Evolutionary conservation across 2,113 vertebrate genomes (phyloP).

Genomic region (Tetraodon nigroviridis): DNA sequence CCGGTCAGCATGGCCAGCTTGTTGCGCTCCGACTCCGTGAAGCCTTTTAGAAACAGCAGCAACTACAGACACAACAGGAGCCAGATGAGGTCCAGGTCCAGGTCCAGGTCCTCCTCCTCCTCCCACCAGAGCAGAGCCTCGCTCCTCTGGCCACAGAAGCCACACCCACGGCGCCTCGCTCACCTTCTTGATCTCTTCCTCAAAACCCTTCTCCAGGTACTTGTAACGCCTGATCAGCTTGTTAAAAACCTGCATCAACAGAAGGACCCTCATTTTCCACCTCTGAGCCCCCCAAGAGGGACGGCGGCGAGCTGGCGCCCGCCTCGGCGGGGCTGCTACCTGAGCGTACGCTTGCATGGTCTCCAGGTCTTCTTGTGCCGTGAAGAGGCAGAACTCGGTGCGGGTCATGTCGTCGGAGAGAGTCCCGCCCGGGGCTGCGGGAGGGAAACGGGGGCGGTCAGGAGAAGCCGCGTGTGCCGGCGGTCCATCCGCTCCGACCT

Average conservation of each 20-base stretch:
- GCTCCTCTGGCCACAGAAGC: neutral
- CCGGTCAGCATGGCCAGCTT: slow-evolving; percentile 97
- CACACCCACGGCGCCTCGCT: slow-evolving; percentile 7
- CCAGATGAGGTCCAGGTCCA: neutral
- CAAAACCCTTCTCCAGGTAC: slow-evolving; percentile 99
- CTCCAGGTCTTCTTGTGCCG: slow-evolving; percentile 97
- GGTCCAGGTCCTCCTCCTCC: too few relatives aligned
- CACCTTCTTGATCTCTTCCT: slow-evolving; percentile 99
- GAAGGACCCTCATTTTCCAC: neutral
- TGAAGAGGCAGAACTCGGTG: slow-evolving; percentile 96
- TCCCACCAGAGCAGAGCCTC: too few relatives aligned
- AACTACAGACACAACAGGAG: slow-evolving; percentile 70
- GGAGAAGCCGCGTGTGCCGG: too few relatives aligned
- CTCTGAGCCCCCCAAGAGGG: too few relatives aligned
- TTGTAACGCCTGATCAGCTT: slow-evolving; percentile 99
- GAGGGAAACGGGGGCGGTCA: too few relatives aligned
- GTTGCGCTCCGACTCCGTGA: slow-evolving; percentile 97
- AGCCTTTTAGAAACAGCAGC: slow-evolving; percentile 97
- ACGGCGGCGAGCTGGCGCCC: too few relatives aligned
- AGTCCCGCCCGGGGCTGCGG: slow-evolving; percentile 92
- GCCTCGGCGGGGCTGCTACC: too few relatives aligned
- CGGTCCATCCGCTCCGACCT: too few relatives aligned
- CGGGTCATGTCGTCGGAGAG: slow-evolving; percentile 97
- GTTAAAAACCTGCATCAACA: slow-evolving; percentile 89
- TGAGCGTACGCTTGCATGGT: slow-evolving; percentile 99